Evolutionary conservation across 2,797 vertebrate genomes (phyloP).

Genomic region (Sylvilagus floridanus): DNA sequence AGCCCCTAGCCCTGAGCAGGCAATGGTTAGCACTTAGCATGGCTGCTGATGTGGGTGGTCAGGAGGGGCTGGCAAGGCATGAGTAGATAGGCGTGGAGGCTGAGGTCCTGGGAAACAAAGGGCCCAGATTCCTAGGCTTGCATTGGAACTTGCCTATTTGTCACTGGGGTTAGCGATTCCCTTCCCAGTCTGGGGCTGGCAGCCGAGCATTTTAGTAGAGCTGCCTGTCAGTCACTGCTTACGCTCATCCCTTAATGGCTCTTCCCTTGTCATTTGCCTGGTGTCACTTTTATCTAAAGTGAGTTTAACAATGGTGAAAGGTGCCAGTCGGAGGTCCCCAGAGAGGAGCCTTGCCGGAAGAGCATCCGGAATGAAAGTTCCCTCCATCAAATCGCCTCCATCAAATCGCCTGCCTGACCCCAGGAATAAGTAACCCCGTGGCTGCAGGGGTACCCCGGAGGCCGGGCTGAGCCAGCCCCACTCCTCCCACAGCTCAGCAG

Average conservation of each 20-base stretch:
- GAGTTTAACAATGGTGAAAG: constrained; percentile 70
- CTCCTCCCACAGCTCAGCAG: neutral
- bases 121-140: neutral
- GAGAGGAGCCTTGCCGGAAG: constrained; percentile 54
- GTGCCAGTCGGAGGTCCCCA: constrained; percentile 50
- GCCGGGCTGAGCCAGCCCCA: neutral
- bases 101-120: neutral
- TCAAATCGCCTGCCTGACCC: neutral
- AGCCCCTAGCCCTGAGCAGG: neutral
- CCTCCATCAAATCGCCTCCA: neutral
- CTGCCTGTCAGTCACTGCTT: constrained; percentile 61
- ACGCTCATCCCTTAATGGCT: constrained; percentile 43
- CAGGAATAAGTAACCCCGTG: neutral
- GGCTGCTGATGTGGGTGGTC: accelerated
- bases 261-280: constrained; percentile 66
- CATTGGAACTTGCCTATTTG: neutral
- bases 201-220: neutral
- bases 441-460: neutral
- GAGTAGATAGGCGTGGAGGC: neutral
- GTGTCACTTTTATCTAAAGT: constrained; percentile 70
- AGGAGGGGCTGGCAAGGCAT: too few species aligned
- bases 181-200: constrained; percentile 17
- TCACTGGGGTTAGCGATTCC: neutral
- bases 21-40: neutral
- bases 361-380: neutral